Conservation (phyloP, 2,888 invertebrate species). For the Ceriagrion tenellum region DNA sequence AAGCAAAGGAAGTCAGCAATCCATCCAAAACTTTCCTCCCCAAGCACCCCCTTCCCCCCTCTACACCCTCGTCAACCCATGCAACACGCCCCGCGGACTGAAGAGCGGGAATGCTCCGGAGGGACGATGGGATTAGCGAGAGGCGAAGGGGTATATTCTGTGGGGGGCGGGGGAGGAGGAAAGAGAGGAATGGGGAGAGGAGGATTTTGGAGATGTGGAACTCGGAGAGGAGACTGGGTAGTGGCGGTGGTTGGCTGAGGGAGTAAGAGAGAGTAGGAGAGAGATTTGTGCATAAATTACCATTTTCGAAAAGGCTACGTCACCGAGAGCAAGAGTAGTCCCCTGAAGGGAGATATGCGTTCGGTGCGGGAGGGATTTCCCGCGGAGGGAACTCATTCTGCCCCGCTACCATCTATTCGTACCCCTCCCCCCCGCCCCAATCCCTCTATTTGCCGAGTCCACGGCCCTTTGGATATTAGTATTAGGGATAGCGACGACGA, state of each 20-base stretch:
- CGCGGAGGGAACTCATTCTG: background rate
- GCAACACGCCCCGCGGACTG: background rate
- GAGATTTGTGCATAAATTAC: constrained; percentile 57
- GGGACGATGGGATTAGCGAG: constrained; percentile 44
- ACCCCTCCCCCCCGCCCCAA: background rate
- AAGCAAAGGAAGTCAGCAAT: background rate
- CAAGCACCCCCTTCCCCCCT: background rate
- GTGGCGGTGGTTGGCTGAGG: too few relatives aligned
- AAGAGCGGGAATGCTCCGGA: background rate
- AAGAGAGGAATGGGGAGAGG: background rate
- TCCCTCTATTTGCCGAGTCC: background rate
- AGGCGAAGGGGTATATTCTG: background rate
- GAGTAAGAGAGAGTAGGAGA: background rate
- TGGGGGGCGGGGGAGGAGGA: background rate
- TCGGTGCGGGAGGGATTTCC: background rate
- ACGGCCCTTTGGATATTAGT: background rate
- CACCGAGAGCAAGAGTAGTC: background rate
- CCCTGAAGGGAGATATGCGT: background rate
- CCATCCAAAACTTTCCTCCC: background rate
- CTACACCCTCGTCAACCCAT: background rate
- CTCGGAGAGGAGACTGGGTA: too few relatives aligned
- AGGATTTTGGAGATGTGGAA: background rate
- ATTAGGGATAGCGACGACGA: background rate
- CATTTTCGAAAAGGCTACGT: constrained; percentile 27
- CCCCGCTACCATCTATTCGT: too few relatives aligned